These are phyloP conservation scores for Hydriomena furcata DNA, from an alignment of 2,888 invertebrate genomes.

Conservation along the genomic window DNA sequence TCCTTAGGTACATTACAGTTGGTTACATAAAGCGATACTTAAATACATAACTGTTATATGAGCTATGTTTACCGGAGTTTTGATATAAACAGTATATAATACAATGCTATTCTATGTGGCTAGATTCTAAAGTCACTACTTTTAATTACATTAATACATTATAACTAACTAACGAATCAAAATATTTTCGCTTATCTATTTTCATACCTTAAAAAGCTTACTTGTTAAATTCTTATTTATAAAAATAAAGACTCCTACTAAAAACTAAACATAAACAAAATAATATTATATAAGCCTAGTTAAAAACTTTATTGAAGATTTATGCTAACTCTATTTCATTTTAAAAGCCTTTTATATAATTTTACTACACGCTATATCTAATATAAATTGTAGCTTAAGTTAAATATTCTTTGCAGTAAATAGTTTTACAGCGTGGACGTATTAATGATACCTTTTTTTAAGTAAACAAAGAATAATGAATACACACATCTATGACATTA, in stretches of 20 bases:
- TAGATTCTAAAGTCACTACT: no score
- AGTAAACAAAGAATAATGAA: slow-evolving; percentile 7
- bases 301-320: no score
- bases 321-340: slow-evolving; percentile 4
- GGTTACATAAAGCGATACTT: slow-evolving; percentile 23
- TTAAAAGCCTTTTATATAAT: slow-evolving; percentile 11
- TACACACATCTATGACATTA: background rate
- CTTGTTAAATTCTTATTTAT: no score
- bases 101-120: slow-evolving; percentile 17
- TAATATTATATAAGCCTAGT: no score
- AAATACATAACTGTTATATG: slow-evolving; percentile 4
- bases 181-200: slow-evolving; percentile 8
- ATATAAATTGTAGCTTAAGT: slow-evolving; percentile 25
- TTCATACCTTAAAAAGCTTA: background rate
- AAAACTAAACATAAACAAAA: no score
- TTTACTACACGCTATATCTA: slow-evolving; percentile 33
- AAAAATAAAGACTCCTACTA: no score
- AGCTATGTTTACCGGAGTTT: slow-evolving; percentile 55
- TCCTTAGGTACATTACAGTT: slow-evolving; percentile 68
- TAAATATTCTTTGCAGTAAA: slow-evolving; percentile 47
- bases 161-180: background rate
- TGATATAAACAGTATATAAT: slow-evolving; percentile 56
- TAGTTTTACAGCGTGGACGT: slow-evolving; percentile 72
- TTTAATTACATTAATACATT: no score
- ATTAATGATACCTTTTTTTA: slow-evolving; percentile 65